phyloP scores from a whole-genome alignment of 2,888 invertebrate species.

The Antheraea yamamai region DNA sequence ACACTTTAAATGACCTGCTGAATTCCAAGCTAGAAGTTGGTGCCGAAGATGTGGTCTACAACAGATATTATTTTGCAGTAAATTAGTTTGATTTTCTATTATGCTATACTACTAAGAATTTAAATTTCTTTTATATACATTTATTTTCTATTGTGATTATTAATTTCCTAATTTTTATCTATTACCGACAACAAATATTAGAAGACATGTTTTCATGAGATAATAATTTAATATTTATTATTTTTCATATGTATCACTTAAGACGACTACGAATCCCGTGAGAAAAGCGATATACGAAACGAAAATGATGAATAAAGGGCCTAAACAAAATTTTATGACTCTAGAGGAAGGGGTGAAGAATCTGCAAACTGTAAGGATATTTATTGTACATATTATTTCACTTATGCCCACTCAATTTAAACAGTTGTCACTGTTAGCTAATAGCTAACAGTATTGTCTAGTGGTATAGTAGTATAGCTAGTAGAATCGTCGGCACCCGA shows the following conservation, averaged over 20 bases:
- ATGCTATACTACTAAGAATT: background rate
- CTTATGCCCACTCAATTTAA: background rate
- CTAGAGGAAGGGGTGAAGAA: constrained; percentile 82
- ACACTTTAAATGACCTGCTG: constrained; percentile 83
- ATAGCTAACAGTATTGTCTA: too few species aligned
- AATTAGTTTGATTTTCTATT: constrained; percentile 29
- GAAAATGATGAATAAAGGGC: constrained; percentile 83
- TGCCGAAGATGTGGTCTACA: constrained; percentile 85
- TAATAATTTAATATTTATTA: background rate
- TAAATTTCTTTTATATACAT: background rate
- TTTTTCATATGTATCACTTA: constrained; percentile 14
- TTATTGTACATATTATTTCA: background rate
- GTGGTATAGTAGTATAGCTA: too few species aligned
- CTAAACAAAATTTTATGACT: constrained; percentile 78
- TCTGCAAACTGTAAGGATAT: constrained; percentile 66
- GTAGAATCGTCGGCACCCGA: too few species aligned
- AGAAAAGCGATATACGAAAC: constrained; percentile 82
- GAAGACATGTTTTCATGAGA: background rate
- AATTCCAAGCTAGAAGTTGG: constrained; percentile 85
- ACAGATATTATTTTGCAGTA: constrained; percentile 84
- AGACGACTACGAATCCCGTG: constrained; percentile 74
- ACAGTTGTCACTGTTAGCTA: background rate
- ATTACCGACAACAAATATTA: background rate
- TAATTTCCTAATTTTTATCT: background rate
- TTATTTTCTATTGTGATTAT: background rate